A percentile compares a stretch with the other conserved stretches of the same genome.
Conservation (phyloP, 1,140 invertebrate genomes). For the Propsilocerus akamusi region DNA sequence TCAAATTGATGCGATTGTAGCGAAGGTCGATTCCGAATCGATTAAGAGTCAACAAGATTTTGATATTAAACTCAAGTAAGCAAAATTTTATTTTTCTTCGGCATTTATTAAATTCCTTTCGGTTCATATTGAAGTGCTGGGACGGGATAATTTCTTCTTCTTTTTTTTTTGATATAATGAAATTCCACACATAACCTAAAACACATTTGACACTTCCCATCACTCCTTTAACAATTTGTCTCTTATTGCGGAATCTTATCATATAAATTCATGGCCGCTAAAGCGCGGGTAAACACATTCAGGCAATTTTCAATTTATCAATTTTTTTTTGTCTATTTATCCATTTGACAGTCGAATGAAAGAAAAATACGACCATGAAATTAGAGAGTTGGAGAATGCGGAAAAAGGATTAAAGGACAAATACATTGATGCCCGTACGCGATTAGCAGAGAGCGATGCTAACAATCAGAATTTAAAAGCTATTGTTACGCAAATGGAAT, state of each 20-base stretch:
- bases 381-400: conserved; percentile 38
- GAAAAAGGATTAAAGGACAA: conserved; percentile 28
- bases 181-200: too few species aligned
- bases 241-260: too few species aligned
- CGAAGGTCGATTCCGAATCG: conserved; percentile 37
- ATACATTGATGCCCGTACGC: conserved; percentile 31
- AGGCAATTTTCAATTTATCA: conserved; percentile 2
- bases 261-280: too few species aligned
- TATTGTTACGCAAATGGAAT: conserved; percentile 26
- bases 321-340: conserved; percentile 7
- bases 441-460: conserved; percentile 34
- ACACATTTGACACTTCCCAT: too few species aligned
- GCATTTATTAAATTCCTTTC: too few species aligned
- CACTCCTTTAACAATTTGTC: too few species aligned
- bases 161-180: too few species aligned
- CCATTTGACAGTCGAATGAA: conserved; percentile 35
- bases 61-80: conserved; percentile 37
- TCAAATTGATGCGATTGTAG: conserved; percentile 44
- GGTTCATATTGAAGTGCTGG: too few species aligned
- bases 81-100: too few species aligned
- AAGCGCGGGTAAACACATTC: too few species aligned
- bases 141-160: too few species aligned
- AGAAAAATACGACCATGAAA: conserved; percentile 52
- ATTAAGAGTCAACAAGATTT: conserved; percentile 27
- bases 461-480: conserved; percentile 28